Evolutionary conservation across 1,140 invertebrate species (phyloP).

Genomic region (Steinernema khuongi): DNA sequence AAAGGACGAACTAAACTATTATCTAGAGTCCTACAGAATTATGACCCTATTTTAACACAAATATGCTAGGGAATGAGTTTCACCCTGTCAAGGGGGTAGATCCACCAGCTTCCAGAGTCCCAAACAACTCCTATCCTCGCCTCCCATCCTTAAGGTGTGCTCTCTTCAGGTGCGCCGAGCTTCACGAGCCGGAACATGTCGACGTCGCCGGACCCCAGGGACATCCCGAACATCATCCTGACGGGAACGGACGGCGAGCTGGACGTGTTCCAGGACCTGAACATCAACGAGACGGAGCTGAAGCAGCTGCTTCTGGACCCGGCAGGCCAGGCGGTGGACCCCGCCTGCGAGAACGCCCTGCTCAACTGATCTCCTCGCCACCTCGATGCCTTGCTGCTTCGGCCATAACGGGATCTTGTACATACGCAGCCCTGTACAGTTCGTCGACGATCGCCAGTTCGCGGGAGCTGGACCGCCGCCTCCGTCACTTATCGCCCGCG

Average conservation of each 20-base stretch:
- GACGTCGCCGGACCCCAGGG: not conserved
- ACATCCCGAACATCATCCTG: slow-evolving; percentile 5
- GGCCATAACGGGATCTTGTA: no score
- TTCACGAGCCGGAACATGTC: no score
- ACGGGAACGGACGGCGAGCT: not conserved
- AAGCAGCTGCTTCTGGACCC: not conserved
- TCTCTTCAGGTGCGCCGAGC: no score
- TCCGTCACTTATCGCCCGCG: slow-evolving; percentile 1
- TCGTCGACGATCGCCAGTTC: not conserved
- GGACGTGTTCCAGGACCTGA: not conserved
- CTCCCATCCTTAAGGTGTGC: no score
- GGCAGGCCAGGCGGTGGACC: not conserved
- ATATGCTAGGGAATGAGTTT: no score
- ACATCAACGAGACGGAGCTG: not conserved
- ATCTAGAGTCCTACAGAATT: no score
- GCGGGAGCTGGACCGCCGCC: not conserved
- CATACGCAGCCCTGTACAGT: slow-evolving; percentile 13
- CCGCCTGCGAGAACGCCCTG: not conserved
- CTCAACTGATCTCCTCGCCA: not conserved
- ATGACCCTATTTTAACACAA: no score
- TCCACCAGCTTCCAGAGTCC: no score
- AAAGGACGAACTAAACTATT: no score
- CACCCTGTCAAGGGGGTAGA: no score
- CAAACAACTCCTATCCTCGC: no score
- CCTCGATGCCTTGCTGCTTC: not conserved